These are phyloP conservation scores for Rhyacichthys aspro DNA, from an alignment of 2,797 vertebrate species.

Conservation along the genomic window DNA sequence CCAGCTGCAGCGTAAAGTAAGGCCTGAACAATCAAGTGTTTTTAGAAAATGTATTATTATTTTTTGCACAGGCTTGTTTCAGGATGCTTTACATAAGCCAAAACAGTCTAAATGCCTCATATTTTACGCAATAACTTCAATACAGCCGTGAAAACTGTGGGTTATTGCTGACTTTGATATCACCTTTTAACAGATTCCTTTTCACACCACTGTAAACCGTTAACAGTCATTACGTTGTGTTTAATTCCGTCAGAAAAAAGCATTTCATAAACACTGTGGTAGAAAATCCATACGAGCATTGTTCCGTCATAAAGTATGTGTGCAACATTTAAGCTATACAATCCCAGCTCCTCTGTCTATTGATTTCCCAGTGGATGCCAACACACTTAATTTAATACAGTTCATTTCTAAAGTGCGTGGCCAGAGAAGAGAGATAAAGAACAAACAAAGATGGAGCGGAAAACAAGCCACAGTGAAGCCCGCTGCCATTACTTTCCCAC, in stretches of 20 bases:
- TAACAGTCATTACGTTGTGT: too few relatives aligned
- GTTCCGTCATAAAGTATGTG: constrained; percentile 22
- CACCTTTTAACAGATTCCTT: too few relatives aligned
- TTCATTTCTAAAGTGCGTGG: constrained; percentile 43
- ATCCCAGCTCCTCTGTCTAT: constrained; percentile 18
- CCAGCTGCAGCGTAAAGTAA: too few relatives aligned
- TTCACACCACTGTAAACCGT: too few relatives aligned
- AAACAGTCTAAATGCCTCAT: too few relatives aligned
- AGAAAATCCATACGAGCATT: constrained; percentile 21
- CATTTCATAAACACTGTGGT: not conserved
- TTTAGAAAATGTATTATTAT: too few relatives aligned
- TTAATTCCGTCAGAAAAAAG: constrained; percentile 11
- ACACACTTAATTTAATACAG: constrained; percentile 48
- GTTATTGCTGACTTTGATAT: too few relatives aligned
- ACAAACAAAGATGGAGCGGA: constrained; percentile 9
- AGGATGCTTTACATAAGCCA: too few relatives aligned
- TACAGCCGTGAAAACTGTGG: too few relatives aligned
- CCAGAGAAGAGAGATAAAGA: constrained; percentile 29
- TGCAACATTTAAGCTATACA: constrained; percentile 22
- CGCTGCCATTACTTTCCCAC: constrained; percentile 25
- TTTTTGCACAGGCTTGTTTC: too few relatives aligned
- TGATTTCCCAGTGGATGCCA: constrained; percentile 55
- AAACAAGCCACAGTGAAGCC: not conserved
- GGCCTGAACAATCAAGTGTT: too few relatives aligned
- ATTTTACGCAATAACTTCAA: too few relatives aligned